Percentiles rank a stretch among this genome's conserved stretches.
These are phyloP conservation scores for Laticauda colubrina DNA, from an alignment of 2,113 vertebrate species.

Conservation along the genomic window DNA sequence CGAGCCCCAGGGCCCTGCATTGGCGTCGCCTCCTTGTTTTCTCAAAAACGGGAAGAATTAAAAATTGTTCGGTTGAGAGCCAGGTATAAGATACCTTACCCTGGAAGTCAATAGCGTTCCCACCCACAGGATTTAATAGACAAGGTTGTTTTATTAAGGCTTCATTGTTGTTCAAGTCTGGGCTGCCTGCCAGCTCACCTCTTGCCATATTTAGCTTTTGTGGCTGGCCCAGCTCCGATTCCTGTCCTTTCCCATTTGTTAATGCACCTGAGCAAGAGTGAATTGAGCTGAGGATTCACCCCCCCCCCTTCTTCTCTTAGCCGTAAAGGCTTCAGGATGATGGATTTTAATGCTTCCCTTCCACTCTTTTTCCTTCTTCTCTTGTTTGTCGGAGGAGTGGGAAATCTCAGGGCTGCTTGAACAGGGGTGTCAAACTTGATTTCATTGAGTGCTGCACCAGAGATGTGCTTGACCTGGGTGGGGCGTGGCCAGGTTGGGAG, in stretches of 20 bases:
- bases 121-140: conserved; percentile 26
- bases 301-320: background rate
- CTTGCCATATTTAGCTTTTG: background rate
- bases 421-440: too few relatives aligned
- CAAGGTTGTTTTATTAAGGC: conserved; percentile 16
- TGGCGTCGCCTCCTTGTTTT: background rate
- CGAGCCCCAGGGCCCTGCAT: too few relatives aligned
- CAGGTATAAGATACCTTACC: conserved; percentile 16
- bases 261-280: conserved; percentile 3
- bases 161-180: background rate
- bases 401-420: background rate
- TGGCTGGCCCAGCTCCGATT: background rate
- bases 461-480: too few relatives aligned
- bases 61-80: background rate
- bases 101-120: conserved; percentile 7
- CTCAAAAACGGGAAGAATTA: background rate
- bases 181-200: conserved; percentile 16
- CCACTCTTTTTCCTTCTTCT: background rate
- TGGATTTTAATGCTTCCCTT: background rate
- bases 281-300: conserved; percentile 5
- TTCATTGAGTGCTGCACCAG: too few relatives aligned
- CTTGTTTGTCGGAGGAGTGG: background rate
- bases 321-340: background rate
- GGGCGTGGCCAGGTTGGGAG: too few relatives aligned
- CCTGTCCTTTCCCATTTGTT: background rate